A percentile compares a stretch with the other conserved stretches of the same genome.
Evolutionary conservation across 2,888 invertebrate genomes (phyloP).

Genomic region (Timema podura): DNA sequence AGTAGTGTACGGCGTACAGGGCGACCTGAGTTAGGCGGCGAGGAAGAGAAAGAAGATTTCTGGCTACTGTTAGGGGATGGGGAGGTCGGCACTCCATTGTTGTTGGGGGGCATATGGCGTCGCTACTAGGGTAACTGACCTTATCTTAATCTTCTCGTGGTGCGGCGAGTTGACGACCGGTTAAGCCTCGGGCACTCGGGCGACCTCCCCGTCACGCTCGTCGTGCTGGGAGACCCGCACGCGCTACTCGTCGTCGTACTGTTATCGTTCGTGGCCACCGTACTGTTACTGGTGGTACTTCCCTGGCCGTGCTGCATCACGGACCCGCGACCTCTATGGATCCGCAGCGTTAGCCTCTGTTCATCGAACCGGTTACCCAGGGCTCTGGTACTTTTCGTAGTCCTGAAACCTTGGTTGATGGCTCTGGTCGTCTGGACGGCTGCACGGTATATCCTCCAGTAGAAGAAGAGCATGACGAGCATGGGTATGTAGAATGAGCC

Average conservation of each 20-base stretch:
- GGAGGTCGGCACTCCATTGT: slow-evolving; percentile 29
- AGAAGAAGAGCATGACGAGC: slow-evolving; percentile 97
- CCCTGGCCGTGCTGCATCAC: slow-evolving; percentile 41
- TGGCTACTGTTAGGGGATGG: slow-evolving; percentile 30
- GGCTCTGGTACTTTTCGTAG: slow-evolving; percentile 72
- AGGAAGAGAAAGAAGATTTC: slow-evolving; percentile 27
- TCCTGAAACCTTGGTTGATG: slow-evolving; percentile 86
- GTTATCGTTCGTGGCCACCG: slow-evolving; percentile 55
- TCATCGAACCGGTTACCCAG: slow-evolving; percentile 78
- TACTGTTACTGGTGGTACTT: slow-evolving; percentile 65
- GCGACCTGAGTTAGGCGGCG: slow-evolving; percentile 20
- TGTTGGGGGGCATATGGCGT: slow-evolving; percentile 27
- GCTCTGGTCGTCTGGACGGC: slow-evolving; percentile 90
- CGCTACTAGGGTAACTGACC: slow-evolving; percentile 67
- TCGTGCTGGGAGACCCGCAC: slow-evolving; percentile 14
- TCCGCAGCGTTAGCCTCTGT: slow-evolving; percentile 83
- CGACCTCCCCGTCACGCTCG: slow-evolving; percentile 19
- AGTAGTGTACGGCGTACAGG: slow-evolving; percentile 19
- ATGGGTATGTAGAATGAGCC: slow-evolving; percentile 98
- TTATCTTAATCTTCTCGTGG: slow-evolving; percentile 79
- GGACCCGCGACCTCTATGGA: slow-evolving; percentile 59
- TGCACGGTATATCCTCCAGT: slow-evolving; percentile 93
- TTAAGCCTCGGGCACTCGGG: slow-evolving; percentile 25
- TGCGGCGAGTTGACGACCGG: slow-evolving; percentile 52
- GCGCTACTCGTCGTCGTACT: neutral